These are phyloP conservation scores for Hiodon tergisus DNA, from an alignment of 2,113 vertebrate species.

Conservation along the genomic window DNA sequence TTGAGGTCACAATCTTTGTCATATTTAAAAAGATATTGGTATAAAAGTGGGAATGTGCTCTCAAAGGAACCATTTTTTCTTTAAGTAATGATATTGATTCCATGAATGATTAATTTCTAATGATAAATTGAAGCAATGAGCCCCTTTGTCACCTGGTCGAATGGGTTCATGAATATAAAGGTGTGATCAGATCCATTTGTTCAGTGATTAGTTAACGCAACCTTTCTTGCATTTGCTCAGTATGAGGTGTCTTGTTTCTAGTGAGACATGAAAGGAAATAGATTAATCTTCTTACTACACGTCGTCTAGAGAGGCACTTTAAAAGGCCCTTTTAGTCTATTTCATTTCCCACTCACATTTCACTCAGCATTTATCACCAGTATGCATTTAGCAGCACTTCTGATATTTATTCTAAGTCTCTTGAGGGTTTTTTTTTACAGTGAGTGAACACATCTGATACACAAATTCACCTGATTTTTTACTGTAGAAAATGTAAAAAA, in stretches of 20 bases:
- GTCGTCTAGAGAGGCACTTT: constrained; percentile 43
- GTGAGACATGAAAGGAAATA: constrained; percentile 14
- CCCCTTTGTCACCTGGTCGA: background rate
- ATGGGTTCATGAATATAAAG: background rate
- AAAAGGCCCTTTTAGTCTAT: constrained; percentile 58
- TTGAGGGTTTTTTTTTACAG: background rate
- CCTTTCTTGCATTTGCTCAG: background rate
- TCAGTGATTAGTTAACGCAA: background rate
- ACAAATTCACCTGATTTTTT: background rate
- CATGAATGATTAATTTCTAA: constrained; percentile 12
- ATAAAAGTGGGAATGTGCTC: constrained; percentile 22
- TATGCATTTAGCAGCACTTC: constrained; percentile 52
- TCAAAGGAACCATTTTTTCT: constrained; percentile 14
- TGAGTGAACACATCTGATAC: background rate
- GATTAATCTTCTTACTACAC: constrained; percentile 36
- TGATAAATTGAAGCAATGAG: background rate
- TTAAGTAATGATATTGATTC: constrained; percentile 12
- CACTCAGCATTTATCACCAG: constrained; percentile 52
- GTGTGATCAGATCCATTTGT: background rate
- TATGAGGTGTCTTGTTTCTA: background rate
- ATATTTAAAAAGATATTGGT: constrained; percentile 17
- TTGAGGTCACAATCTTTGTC: constrained; percentile 14
- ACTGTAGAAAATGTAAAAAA: background rate
- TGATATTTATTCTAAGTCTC: constrained; percentile 29
- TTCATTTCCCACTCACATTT: constrained; percentile 50